phyloP scores from a whole-genome alignment of 1,140 invertebrate genomes.

The Calephelis nemesis region DNA sequence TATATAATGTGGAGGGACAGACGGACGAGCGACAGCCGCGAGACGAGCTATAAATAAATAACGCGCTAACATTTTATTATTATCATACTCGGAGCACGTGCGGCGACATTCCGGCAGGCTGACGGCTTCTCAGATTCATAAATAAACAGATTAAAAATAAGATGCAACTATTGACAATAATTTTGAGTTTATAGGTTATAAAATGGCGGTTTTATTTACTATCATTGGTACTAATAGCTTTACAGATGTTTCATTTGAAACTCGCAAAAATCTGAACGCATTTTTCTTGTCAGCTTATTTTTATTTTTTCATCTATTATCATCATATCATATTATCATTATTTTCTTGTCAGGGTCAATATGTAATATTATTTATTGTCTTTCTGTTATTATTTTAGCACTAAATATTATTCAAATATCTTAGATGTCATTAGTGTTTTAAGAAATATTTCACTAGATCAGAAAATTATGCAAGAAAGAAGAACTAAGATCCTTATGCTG shows the following conservation, averaged over 20 bases:
- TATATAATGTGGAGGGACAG: constrained; percentile 51
- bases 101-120: constrained; percentile 65
- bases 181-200: constrained; percentile 16
- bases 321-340: too few relatives aligned
- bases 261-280: neutral
- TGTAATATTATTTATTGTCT: too few relatives aligned
- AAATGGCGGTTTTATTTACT: constrained; percentile 10
- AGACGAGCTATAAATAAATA: constrained; percentile 75
- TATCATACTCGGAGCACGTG: constrained; percentile 73
- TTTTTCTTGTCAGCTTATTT: neutral
- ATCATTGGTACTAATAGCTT: constrained; percentile 7
- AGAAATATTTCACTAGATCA: too few relatives aligned
- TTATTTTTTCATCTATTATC: too few relatives aligned
- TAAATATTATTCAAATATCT: too few relatives aligned
- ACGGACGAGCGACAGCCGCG: constrained; percentile 72
- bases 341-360: too few relatives aligned
- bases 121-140: constrained; percentile 50
- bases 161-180: constrained; percentile 34
- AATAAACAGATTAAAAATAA: constrained; percentile 32
- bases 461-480: too few relatives aligned
- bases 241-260: constrained; percentile 12
- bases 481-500: too few relatives aligned
- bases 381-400: too few relatives aligned
- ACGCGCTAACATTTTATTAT: constrained; percentile 78
- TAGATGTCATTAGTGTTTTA: too few relatives aligned